Base-by-base conservation (phyloP, 2,888 invertebrate genomes). In the Drosophila aldrichi region DNA sequence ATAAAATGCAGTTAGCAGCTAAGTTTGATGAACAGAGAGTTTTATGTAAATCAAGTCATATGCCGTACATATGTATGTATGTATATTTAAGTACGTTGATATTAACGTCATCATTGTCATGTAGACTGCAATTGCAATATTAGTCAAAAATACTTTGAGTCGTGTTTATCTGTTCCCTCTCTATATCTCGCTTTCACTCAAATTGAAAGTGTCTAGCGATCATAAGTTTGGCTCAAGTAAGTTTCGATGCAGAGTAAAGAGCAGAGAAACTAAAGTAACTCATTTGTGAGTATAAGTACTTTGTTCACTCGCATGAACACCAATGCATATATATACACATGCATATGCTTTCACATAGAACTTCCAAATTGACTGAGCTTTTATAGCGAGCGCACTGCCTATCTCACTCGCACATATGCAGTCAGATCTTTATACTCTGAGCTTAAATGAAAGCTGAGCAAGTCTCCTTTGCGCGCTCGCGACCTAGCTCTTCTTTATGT, bases 1-100 rank as follows among this genome's bases (percentile, higher is more conserved):
- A 55, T 65, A 25, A 32, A 58, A 40, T 62, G 49, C 54, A 59
- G 46, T 43, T 46, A n/a, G 34, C 43, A 29, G 48, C 25, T 62
- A 25, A 55, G 41, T 48, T 65, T 32, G 12, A 32, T 61, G 18
- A 36, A 34, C 32, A 49, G 32, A 34, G 49, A 32, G 4, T 49
- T 49, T 20, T 49, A 34, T 49, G 7, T 49, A 12, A n/a, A 29
- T 48, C 0, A 10, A 2, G 8, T 14, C 5, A 48, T 7, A 29
- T 48, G 12, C 1, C 7, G 6, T 40, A n/a, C n/a, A 38, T 38
- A 38, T 6, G 2, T 38, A 38, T 38, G 16, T 38, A 16, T 14
- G 16, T 38, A 38, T 38, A 38, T 16, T 0, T 38, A 16, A 4
- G 0, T 46, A 46, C 6, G 18, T 18, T 18, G 12, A 2, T 18